phyloP scores from a whole-genome alignment of 2,113 vertebrate genomes.

The Dasyornis broadbenti region DNA sequence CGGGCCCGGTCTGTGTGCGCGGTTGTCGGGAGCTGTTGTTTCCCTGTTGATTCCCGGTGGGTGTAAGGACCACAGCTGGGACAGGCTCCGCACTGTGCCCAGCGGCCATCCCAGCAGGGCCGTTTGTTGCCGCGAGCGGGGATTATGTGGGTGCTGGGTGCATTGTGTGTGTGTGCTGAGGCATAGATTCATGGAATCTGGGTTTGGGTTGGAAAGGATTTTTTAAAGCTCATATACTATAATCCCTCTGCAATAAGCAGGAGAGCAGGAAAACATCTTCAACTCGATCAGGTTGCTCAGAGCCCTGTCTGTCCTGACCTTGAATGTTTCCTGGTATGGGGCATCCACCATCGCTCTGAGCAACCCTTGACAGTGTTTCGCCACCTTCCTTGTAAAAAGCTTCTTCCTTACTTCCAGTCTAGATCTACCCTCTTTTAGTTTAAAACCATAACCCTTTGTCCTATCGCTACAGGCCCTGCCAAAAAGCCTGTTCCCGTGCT shows the following conservation, averaged over 20 bases:
- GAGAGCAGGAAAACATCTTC: background rate
- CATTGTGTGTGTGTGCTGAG: background rate
- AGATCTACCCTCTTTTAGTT: background rate
- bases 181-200: background rate
- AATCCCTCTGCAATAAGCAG: background rate
- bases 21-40: fast-evolving
- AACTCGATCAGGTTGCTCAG: background rate
- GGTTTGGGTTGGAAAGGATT: background rate
- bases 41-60: fast-evolving
- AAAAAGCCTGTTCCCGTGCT: background rate
- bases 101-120: fast-evolving
- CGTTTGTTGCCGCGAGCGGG: background rate
- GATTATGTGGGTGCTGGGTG: background rate
- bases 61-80: fast-evolving
- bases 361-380: background rate
- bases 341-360: background rate
- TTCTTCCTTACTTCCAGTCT: background rate
- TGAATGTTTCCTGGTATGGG: background rate
- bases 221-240: background rate
- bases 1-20: fast-evolving
- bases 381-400: background rate
- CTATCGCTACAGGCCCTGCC: background rate
- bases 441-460: background rate
- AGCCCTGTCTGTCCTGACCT: background rate
- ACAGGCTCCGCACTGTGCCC: fast-evolving